phyloP scores from a whole-genome alignment of 2,888 invertebrate genomes.

The Tinea trinotella region DNA sequence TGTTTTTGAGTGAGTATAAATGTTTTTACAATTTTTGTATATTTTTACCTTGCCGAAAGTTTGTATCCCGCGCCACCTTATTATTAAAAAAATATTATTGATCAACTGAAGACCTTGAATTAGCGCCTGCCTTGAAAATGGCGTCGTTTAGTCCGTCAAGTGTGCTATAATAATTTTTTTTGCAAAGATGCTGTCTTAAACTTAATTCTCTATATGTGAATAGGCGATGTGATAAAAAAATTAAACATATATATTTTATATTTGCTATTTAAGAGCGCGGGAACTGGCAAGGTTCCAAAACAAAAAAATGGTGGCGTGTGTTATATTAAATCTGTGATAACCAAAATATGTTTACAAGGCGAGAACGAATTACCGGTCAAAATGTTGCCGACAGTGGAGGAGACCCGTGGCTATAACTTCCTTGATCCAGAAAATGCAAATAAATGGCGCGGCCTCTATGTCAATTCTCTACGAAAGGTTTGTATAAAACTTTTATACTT shows the following conservation, averaged over 20 bases:
- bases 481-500: too few species aligned
- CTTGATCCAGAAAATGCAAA: slow-evolving; percentile 88
- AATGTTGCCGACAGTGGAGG: slow-evolving; percentile 68
- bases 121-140: slow-evolving; percentile 60
- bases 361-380: slow-evolving; percentile 46
- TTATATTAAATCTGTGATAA: slow-evolving; percentile 45
- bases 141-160: slow-evolving; percentile 65
- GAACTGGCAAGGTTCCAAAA: slow-evolving; percentile 35
- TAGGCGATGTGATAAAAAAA: slow-evolving; percentile 9
- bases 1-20: too few species aligned
- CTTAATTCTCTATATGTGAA: neutral
- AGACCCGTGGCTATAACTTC: slow-evolving; percentile 82
- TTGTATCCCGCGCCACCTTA: neutral
- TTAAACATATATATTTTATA: slow-evolving; percentile 22
- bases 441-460: slow-evolving; percentile 94
- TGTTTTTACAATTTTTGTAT: too few species aligned
- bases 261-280: slow-evolving; percentile 28
- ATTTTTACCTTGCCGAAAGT: too few species aligned
- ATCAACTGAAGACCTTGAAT: slow-evolving; percentile 26
- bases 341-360: slow-evolving; percentile 55
- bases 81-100: slow-evolving; percentile 19
- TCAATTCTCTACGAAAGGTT: slow-evolving; percentile 89
- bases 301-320: slow-evolving; percentile 40
- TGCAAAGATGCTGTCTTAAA: slow-evolving; percentile 24
- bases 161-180: slow-evolving; percentile 30